A percentile compares a stretch with the other conserved stretches of the same genome.
These are phyloP conservation scores for Sinocyclocheilus grahami DNA, from an alignment of 2,113 vertebrate species.

Conservation along the genomic window DNA sequence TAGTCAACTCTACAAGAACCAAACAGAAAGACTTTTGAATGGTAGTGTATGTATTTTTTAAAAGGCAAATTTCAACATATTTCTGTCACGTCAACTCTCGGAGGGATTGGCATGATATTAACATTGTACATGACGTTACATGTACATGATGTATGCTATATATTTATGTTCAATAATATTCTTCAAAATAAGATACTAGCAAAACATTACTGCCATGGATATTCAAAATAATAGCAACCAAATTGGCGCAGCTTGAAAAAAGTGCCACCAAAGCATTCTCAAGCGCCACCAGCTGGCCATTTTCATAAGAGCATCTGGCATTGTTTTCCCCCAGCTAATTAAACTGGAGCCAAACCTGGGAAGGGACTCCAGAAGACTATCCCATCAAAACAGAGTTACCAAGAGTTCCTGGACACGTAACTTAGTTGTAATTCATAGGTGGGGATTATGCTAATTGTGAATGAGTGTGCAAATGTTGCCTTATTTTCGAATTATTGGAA, in stretches of 20 bases:
- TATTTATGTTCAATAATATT: too few relatives aligned
- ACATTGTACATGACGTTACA: too few relatives aligned
- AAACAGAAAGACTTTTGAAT: not conserved
- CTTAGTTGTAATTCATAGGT: too few relatives aligned
- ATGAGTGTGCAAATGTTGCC: not conserved
- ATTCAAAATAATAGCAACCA: too few relatives aligned
- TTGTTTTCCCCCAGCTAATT: not conserved
- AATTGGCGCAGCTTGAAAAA: too few relatives aligned
- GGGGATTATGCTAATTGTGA: not conserved
- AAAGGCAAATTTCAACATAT: not conserved
- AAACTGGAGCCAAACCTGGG: not conserved
- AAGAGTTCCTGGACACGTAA: not conserved
- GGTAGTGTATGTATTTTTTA: not conserved
- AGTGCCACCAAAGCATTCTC: too few relatives aligned
- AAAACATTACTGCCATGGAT: too few relatives aligned
- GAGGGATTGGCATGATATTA: too few relatives aligned
- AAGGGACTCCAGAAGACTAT: not conserved
- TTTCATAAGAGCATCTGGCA: not conserved
- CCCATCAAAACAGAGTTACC: too few relatives aligned
- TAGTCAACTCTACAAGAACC: not conserved
- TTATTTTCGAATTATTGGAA: not conserved
- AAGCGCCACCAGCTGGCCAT: not conserved
- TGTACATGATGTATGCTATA: too few relatives aligned
- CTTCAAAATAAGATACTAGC: too few relatives aligned
- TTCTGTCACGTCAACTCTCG: too few relatives aligned